These are phyloP conservation scores for Atherinomorus stipes DNA, from an alignment of 2,113 vertebrate genomes.

Conservation along the genomic window DNA sequence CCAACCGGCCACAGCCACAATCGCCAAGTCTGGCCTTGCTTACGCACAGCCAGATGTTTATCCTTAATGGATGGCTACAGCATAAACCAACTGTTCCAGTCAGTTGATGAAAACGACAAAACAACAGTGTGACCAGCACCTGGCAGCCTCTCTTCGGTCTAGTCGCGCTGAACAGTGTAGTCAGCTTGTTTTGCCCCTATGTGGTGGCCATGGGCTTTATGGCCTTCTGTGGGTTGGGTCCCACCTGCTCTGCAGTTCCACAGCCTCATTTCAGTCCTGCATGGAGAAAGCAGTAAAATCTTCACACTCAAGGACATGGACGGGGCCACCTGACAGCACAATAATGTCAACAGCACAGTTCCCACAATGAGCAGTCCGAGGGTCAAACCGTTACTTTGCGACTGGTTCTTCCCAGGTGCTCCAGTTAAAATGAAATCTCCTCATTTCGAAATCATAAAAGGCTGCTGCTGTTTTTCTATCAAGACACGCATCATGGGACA, in stretches of 20 bases:
- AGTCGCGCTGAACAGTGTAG: slow-evolving; percentile 40
- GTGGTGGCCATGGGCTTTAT: slow-evolving; percentile 42
- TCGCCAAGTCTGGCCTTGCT: slow-evolving; percentile 49
- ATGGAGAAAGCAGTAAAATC: slow-evolving; percentile 33
- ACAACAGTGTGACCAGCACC: slow-evolving; percentile 67
- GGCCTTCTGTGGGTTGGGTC: slow-evolving; percentile 56
- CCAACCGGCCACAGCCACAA: slow-evolving; percentile 15
- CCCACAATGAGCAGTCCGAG: slow-evolving; percentile 28
- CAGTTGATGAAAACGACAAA: slow-evolving; percentile 65
- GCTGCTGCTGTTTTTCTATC: not conserved
- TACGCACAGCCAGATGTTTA: slow-evolving; percentile 63
- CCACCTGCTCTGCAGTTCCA: slow-evolving; percentile 52
- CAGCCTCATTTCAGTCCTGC: slow-evolving; percentile 40
- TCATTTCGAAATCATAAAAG: not conserved
- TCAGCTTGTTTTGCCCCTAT: slow-evolving; percentile 64
- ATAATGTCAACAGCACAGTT: slow-evolving; percentile 43
- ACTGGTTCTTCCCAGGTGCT: not conserved
- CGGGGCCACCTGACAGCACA: slow-evolving; percentile 51
- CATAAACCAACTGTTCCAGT: slow-evolving; percentile 64
- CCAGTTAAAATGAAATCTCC: not conserved
- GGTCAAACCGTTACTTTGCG: not conserved
- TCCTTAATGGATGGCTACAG: slow-evolving; percentile 36
- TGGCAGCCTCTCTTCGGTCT: slow-evolving; percentile 41
- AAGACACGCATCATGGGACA: not conserved
- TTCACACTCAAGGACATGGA: slow-evolving; percentile 58